Conservation (phyloP, 2,113 vertebrate species). For the Morone saxatilis region DNA sequence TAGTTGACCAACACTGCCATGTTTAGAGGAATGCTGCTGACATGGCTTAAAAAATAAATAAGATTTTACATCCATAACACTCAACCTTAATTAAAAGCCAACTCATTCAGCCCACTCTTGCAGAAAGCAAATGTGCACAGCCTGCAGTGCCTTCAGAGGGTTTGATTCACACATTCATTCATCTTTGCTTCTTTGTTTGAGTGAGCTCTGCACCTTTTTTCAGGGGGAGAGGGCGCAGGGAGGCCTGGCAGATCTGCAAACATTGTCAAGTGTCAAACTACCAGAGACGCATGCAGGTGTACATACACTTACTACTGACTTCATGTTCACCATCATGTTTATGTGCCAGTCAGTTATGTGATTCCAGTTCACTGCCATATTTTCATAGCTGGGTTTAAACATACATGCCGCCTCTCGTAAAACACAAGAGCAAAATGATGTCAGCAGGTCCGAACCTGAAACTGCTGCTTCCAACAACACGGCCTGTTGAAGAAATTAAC, state of each 20-base stretch:
- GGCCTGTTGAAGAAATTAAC: constrained; percentile 19
- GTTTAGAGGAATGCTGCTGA: not conserved
- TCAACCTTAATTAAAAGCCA: not conserved
- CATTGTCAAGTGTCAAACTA: not conserved
- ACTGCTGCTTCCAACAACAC: constrained; percentile 18
- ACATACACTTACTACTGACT: constrained; percentile 15
- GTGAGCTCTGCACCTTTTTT: not conserved
- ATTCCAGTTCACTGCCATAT: constrained; percentile 49
- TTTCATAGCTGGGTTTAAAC: constrained; percentile 64
- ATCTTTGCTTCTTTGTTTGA: constrained; percentile 11
- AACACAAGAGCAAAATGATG: constrained; percentile 34
- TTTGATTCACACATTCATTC: constrained; percentile 9
- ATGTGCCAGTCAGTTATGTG: constrained; percentile 13
- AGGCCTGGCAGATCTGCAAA: constrained; percentile 16
- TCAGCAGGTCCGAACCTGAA: constrained; percentile 40
- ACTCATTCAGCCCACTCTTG: not conserved
- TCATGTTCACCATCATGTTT: constrained; percentile 22
- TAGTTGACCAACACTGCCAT: not conserved
- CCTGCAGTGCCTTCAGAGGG: not conserved
- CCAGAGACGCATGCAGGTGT: constrained; percentile 28
- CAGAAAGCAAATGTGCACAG: not conserved
- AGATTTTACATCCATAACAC: not conserved
- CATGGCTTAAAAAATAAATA: not conserved
- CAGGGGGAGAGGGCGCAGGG: too few species aligned
- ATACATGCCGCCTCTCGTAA: constrained; percentile 46